Evolutionary conservation across 1,140 invertebrate species (phyloP).

Genomic region (Drosophila prosaltans): DNA sequence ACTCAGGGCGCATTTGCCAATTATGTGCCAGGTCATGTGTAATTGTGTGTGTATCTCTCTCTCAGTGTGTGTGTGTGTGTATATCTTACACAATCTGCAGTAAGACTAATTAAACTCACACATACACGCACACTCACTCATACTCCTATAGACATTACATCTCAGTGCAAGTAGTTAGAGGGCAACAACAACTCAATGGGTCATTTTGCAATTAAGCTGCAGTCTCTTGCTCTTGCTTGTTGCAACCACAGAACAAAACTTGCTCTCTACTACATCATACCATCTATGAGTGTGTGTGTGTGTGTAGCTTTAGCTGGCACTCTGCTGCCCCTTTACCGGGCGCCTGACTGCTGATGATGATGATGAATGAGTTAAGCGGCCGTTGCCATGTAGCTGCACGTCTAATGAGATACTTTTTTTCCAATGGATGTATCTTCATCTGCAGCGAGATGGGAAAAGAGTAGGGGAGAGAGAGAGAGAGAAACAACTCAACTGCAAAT

Average conservation of each 20-base stretch:
- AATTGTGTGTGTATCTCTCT: conserved; percentile 21
- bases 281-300: neutral
- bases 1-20: conserved; percentile 50
- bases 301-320: conserved; percentile 22
- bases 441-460: conserved; percentile 30
- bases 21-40: conserved; percentile 69
- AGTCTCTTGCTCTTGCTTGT: conserved; percentile 30
- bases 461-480: neutral
- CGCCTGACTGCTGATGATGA: conserved; percentile 53
- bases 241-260: conserved; percentile 16
- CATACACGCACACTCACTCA: conserved; percentile 3
- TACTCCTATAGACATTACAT: neutral
- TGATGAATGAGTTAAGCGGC: conserved; percentile 80
- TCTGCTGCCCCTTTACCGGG: conserved; percentile 5
- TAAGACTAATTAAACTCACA: conserved; percentile 70
- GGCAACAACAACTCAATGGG: conserved; percentile 50
- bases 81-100: conserved; percentile 61
- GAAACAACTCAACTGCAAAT: conserved; percentile 52
- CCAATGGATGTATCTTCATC: conserved; percentile 50
- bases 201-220: conserved; percentile 77
- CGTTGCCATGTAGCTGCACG: conserved; percentile 68
- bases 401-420: conserved; percentile 77
- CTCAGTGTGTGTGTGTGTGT: neutral
- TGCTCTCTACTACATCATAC: neutral
- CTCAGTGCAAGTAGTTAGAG: neutral